phyloP scores from a whole-genome alignment of 92 coral and sea anemone species.

The Zoanthus sociatus region DNA sequence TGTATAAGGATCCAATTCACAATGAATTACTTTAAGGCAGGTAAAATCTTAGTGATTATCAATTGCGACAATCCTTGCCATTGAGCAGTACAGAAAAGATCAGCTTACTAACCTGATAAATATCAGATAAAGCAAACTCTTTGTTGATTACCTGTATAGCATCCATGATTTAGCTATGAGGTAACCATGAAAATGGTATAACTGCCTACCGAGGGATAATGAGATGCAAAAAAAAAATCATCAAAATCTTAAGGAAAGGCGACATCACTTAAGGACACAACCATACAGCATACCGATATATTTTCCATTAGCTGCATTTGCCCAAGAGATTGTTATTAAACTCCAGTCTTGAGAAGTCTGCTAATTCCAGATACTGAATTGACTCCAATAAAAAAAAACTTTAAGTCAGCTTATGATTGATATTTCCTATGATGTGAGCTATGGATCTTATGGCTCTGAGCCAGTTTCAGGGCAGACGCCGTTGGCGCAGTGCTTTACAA shows the following conservation, averaged over 20 bases:
- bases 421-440: constrained; percentile 23
- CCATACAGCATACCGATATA: constrained; percentile 38
- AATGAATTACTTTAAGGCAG: constrained; percentile 28
- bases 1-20: no score
- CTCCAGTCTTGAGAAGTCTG: constrained; percentile 24
- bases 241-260: constrained; percentile 28
- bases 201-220: constrained; percentile 6
- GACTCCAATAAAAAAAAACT: neutral
- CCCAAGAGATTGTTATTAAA: constrained; percentile 25
- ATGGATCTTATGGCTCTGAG: constrained; percentile 1
- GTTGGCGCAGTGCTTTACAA: no score
- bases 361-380: constrained; percentile 35
- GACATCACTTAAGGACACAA: constrained; percentile 3
- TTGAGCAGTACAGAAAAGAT: constrained; percentile 22
- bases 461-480: neutral
- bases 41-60: neutral
- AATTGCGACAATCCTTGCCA: constrained; percentile 24
- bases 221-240: constrained; percentile 14
- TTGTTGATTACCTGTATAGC: constrained; percentile 34
- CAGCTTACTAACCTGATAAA: constrained; percentile 34
- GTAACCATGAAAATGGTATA: constrained; percentile 18
- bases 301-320: constrained; percentile 23
- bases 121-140: constrained; percentile 15
- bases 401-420: constrained; percentile 31
- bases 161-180: neutral